phyloP scores from a whole-genome alignment of 2,113 vertebrate species.

The Salvelinus namaycush region DNA sequence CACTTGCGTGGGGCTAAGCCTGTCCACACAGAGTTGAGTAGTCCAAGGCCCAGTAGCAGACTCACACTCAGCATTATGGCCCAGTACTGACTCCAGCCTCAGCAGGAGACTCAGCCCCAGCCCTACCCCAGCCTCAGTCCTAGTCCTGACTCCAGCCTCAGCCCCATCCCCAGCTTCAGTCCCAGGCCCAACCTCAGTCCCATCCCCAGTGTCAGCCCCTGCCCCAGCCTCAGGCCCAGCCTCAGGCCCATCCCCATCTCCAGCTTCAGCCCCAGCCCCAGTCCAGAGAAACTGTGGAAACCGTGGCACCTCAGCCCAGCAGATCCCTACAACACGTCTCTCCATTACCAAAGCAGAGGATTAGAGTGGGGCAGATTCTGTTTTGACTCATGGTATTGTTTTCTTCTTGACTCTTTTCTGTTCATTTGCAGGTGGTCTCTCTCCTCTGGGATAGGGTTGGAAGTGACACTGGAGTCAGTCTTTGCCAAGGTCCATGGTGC shows the following conservation, averaged over 20 bases:
- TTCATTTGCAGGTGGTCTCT: slow-evolving; percentile 26
- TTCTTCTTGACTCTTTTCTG: slow-evolving; percentile 14
- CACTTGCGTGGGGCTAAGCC: slow-evolving; percentile 56
- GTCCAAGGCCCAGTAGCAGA: not conserved
- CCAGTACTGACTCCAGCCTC: not conserved
- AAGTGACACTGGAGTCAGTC: not conserved
- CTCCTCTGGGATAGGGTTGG: not conserved
- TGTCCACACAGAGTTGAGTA: slow-evolving; percentile 55
- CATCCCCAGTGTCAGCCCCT: too few species aligned
- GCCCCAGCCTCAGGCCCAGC: too few species aligned
- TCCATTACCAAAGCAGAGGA: not conserved
- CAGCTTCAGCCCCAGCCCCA: slow-evolving; percentile 4
- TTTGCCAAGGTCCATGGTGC: not conserved
- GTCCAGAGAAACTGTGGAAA: slow-evolving; percentile 20
- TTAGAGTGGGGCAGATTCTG: slow-evolving; percentile 20
- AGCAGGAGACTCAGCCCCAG: slow-evolving; percentile 23
- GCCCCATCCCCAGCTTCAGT: not conserved
- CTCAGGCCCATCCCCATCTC: not conserved
- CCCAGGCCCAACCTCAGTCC: too few species aligned
- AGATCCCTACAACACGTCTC: slow-evolving; percentile 28
- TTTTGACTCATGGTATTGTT: slow-evolving; percentile 2
- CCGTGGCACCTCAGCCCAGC: not conserved
- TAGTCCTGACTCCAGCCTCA: slow-evolving; percentile 16
- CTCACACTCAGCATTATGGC: too few species aligned
- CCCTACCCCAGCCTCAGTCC: slow-evolving; percentile 7